Evolutionary conservation across 1,140 invertebrate genomes (phyloP).

Genomic region (Thaumatotibia leucotreta): DNA sequence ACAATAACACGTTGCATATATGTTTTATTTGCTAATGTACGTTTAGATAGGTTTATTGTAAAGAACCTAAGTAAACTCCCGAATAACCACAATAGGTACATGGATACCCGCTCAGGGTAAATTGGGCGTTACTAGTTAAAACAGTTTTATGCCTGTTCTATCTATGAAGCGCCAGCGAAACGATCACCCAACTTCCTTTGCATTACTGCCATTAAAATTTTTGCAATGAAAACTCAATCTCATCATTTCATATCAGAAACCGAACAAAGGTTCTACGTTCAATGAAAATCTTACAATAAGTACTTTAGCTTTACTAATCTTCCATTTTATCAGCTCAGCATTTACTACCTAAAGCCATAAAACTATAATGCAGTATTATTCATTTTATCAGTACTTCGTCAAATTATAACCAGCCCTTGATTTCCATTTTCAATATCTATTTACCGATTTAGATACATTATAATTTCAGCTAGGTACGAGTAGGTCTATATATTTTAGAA

Average conservation of each 20-base stretch:
- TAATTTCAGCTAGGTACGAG: no score
- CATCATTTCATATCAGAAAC: not conserved
- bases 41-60: not conserved
- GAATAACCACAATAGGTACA: not conserved
- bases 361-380: no score
- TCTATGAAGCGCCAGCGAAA: not conserved
- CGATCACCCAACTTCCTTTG: not conserved
- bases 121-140: not conserved
- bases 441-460: no score
- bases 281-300: not conserved
- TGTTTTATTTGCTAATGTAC: constrained; percentile 2
- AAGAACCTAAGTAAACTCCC: not conserved
- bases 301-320: not conserved
- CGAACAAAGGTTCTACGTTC: not conserved
- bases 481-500: no score
- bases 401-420: no score
- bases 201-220: not conserved
- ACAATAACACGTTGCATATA: no score
- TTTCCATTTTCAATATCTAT: no score
- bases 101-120: not conserved
- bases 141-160: not conserved
- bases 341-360: no score
- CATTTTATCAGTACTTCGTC: no score
- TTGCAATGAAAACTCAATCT: not conserved
- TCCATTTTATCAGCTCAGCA: no score